These are phyloP conservation scores for Paracentrotus lividus DNA, from an alignment of 53 echinoderm and acorn worm genomes.

Conservation along the genomic window DNA sequence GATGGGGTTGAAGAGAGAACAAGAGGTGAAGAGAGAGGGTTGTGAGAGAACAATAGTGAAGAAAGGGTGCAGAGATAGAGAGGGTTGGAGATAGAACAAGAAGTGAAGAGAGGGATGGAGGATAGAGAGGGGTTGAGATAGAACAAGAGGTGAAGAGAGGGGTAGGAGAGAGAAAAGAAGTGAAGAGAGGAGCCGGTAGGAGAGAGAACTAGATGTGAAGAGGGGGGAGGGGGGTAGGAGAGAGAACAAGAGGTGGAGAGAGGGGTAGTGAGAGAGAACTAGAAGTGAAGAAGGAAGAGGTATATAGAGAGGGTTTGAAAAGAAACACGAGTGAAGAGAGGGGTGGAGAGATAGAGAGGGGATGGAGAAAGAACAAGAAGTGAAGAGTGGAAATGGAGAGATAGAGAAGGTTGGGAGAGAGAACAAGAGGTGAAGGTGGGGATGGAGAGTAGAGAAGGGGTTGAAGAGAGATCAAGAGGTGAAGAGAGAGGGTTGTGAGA, in stretches of 20 bases:
- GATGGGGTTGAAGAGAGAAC: background rate
- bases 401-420: background rate
- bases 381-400: background rate
- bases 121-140: background rate
- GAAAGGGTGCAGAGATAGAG: background rate
- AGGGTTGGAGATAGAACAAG: too few relatives aligned
- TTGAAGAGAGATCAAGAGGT: background rate
- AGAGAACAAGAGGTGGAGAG: too few relatives aligned
- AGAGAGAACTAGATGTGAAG: background rate
- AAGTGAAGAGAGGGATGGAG: too few relatives aligned
- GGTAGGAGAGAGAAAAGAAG: too few relatives aligned
- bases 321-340: background rate
- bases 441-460: background rate
- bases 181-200: background rate
- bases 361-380: background rate
- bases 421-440: background rate
- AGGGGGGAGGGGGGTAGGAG: background rate
- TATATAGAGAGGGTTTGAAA: too few relatives aligned
- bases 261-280: too few relatives aligned
- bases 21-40: background rate
- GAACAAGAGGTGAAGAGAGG: background rate
- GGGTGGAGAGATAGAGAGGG: background rate
- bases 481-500: too few relatives aligned
- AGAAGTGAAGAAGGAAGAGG: too few relatives aligned
- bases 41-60: background rate